Base-by-base conservation (phyloP, 2,888 invertebrate species). In the Stenichneumon culpator region DNA sequence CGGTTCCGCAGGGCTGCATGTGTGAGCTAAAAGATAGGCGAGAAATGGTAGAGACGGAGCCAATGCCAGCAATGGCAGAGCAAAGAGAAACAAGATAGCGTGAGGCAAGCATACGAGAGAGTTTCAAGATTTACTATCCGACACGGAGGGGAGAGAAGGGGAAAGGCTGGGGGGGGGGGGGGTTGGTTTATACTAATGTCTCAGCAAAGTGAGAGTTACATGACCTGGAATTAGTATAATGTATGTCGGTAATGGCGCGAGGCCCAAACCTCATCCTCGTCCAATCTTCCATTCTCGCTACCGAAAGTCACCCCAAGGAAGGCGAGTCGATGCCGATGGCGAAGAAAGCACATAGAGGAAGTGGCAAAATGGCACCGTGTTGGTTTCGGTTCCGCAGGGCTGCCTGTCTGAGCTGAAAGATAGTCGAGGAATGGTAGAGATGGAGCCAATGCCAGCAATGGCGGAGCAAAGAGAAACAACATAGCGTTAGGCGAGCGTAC, bases 161-260 rank as follows among this genome's bases (percentile, higher is more conserved):
- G 19, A 25, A 0, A 14, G 22, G n/a, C 0, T 28, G 16, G 39
- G 28, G 28, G 0, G 3, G 28, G 28, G 3, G 28, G 28, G 50
- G 22, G 47, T 47, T 79, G 79, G 79, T 91, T 92, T 90, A 89
- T 89, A 89, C 90, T 91, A 90, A 92, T 91, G 90, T 91, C 89
- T 89, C 82, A 80, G 88, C 87, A 88, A 89, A 90, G 88, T 89
- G 87, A 86, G 88, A 88, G 89, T 89, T 90, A 89, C 90, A 90
- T 87, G 88, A 88, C 87, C 88, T 82, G 84, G 91, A 91, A 92
- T 92, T 91, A 90, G 90, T 87, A 87, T 91, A 90, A 91, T 90
- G 87, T 89, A 90, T 84, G 88, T 81, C 65, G 78, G 84, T 69
- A 63, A 72, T 69, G 79, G 79, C n/a, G 47, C 67, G 57, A 75